phyloP scores from a whole-genome alignment of 2,797 vertebrate genomes.

The Rhynchotus rufescens region DNA sequence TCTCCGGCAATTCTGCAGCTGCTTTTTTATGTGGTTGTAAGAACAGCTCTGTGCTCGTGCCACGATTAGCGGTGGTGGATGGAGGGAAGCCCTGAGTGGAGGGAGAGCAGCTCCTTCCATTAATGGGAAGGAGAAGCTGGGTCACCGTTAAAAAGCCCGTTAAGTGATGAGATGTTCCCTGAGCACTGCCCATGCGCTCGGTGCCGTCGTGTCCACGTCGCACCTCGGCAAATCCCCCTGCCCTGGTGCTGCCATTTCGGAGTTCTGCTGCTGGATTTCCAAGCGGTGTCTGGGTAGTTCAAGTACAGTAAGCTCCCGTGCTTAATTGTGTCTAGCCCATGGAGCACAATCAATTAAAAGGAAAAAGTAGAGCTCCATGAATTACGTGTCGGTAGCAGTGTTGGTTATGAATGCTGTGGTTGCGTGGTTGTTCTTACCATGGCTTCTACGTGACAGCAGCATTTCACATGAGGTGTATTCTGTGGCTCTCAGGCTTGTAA shows the following conservation, averaged over 20 bases:
- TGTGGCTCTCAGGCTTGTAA: too few relatives aligned
- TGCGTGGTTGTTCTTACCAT: too few relatives aligned
- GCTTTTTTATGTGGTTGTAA: fast-evolving
- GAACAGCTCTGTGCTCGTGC: background rate
- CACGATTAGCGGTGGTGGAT: fast-evolving
- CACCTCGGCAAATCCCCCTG: fast-evolving
- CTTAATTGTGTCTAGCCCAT: background rate
- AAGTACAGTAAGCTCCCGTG: background rate
- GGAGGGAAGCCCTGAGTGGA: fast-evolving
- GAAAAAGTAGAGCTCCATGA: background rate
- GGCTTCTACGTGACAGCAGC: too few relatives aligned
- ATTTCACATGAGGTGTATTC: too few relatives aligned
- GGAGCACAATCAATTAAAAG: background rate
- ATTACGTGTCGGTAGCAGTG: background rate
- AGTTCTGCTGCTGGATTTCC: background rate
- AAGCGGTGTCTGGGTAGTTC: background rate
- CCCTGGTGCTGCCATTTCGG: fast-evolving
- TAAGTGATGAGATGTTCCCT: fast-evolving
- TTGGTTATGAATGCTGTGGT: too few relatives aligned
- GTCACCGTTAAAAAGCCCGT: background rate
- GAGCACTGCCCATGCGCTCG: fast-evolving
- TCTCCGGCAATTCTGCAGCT: background rate
- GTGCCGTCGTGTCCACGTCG: background rate
- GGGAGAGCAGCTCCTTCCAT: background rate
- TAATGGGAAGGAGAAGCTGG: background rate